These are phyloP conservation scores for Trichonephila clavipes DNA, from an alignment of 1,140 invertebrate genomes.

Conservation along the genomic window DNA sequence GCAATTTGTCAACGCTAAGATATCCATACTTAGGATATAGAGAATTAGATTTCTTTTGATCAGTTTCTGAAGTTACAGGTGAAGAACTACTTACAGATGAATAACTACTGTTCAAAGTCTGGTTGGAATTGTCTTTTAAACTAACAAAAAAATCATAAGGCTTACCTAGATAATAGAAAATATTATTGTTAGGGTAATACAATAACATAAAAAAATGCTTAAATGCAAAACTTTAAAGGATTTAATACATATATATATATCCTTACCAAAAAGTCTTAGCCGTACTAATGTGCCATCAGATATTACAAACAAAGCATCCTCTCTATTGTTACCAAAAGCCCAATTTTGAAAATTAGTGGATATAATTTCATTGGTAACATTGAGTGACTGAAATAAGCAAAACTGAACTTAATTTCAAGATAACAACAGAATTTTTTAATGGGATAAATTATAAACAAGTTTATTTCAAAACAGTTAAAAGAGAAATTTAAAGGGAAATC, in stretches of 20 bases:
- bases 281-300: constrained; percentile 54
- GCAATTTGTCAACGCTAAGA: neutral
- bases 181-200: neutral
- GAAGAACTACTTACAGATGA: constrained; percentile 51
- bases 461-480: neutral
- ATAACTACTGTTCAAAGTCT: constrained; percentile 33
- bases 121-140: constrained; percentile 22
- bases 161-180: constrained; percentile 1
- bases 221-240: too few species aligned
- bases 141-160: constrained; percentile 54
- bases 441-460: too few species aligned
- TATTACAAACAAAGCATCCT: constrained; percentile 14
- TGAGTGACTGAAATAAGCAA: constrained; percentile 42
- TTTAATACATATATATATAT: neutral
- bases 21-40: constrained; percentile 51
- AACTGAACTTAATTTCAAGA: neutral
- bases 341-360: constrained; percentile 48
- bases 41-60: constrained; percentile 7
- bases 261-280: constrained; percentile 45
- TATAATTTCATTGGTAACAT: constrained; percentile 49
- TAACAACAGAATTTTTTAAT: too few species aligned
- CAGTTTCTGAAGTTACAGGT: neutral
- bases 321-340: constrained; percentile 16
- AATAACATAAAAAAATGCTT: neutral
- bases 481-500: neutral